Evolutionary conservation across 2,113 vertebrate genomes (phyloP).

Genomic region (Rhegmatorhina hoffmannsi): DNA sequence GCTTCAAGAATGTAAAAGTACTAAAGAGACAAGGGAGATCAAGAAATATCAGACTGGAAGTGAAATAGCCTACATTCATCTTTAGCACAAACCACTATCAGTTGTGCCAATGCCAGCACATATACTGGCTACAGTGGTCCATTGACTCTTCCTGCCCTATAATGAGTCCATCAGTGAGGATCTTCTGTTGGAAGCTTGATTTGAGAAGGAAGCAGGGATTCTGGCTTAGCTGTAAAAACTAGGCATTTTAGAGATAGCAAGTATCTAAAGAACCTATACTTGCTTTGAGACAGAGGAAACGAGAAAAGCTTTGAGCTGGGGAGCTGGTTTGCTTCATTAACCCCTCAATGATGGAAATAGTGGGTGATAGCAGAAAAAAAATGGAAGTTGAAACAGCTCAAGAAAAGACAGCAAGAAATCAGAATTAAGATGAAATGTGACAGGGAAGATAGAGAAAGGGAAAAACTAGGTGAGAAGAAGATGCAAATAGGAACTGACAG

Average conservation of each 20-base stretch:
- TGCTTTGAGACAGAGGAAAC: not conserved
- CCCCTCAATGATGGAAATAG: conserved; percentile 23
- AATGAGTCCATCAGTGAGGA: not conserved
- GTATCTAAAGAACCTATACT: not conserved
- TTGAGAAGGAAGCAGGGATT: not conserved
- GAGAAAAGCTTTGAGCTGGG: not conserved
- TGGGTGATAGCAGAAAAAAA: conserved; percentile 3
- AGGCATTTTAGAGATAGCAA: not conserved
- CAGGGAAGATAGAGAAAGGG: conserved; percentile 21
- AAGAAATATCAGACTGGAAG: not conserved
- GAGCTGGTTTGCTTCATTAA: conserved; percentile 53
- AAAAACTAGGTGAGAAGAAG: not conserved
- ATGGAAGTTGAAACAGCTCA: conserved; percentile 10
- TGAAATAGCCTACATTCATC: not conserved
- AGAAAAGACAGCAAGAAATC: conserved; percentile 51
- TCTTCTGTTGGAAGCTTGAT: not conserved
- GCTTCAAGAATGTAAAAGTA: not conserved
- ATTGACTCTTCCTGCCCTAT: not conserved
- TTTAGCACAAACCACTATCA: not conserved
- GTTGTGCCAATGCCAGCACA: not conserved
- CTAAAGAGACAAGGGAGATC: not conserved
- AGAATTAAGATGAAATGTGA: conserved; percentile 63
- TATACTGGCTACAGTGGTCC: not conserved
- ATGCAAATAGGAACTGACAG: conserved; percentile 73
- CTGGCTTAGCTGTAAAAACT: not conserved